Base-by-base conservation (phyloP, 2,113 vertebrate genomes). In the Macroglossus sobrinus region DNA sequence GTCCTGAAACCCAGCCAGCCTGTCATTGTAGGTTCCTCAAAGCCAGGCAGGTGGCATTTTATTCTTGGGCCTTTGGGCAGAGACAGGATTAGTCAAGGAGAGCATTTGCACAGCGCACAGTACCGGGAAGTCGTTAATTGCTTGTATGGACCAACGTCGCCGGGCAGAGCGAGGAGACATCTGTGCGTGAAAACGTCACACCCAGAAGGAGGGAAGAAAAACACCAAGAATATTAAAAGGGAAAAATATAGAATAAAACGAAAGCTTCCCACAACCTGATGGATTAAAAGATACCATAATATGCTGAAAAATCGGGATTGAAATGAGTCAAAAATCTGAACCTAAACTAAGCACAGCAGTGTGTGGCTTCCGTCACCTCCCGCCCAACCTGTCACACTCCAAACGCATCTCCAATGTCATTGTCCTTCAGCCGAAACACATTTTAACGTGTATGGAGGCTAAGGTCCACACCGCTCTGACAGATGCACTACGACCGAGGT, bases 101-200 rank as follows among this genome's bases (percentile, higher is more conserved):
- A 98, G 98, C 33, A 98, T 98, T 97, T 98, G 98, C 98, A 98
- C 98, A 98, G 98, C 98, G 88, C 98, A 99, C 99, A 99, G 98
- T 99, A 99, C 99, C 99, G 99, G 99, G 99, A 99, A 99, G 98
- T 99, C 99, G 99, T 99, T 99, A 99, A 99, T 98, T 98, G 99
- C 99, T 99, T 99, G 99, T 98, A 99, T 99, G 98, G 99, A 99
- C 99, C 99, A 99, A 98, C 99, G 99, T 90, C 99, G 99, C 97
- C 99, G 99, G 98, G 99, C 99, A 99, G 99, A 99, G 98, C 99
- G 98, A 98, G 99, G 99, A 98, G 99, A 99, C 99, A 99, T 99
- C 99, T 99, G 99, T 98, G 98, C 98, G 99, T 98, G 97, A 99
- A 98, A 98, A 99, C 97, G 63, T 98, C 98, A 99, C 97, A 98